Conservation (phyloP, 2,888 invertebrate genomes). For the Agonum fuliginosum region DNA sequence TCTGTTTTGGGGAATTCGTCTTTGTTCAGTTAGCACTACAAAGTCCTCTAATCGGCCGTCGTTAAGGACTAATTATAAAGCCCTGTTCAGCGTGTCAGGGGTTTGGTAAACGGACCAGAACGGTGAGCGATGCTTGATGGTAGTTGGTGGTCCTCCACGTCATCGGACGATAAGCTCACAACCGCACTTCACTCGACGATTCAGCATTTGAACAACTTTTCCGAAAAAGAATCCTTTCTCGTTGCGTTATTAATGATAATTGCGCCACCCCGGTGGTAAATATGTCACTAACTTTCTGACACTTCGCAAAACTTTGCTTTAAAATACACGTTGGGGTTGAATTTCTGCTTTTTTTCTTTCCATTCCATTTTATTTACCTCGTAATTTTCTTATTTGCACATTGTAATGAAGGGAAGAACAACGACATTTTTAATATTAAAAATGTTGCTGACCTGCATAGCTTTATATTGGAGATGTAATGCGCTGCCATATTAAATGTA, state of each 20-base stretch:
- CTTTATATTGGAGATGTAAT: background rate
- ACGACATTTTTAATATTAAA: background rate
- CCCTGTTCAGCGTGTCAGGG: conserved; percentile 28
- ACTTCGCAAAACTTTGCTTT: conserved; percentile 20
- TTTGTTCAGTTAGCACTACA: conserved; percentile 47
- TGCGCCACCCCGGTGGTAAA: conserved; percentile 19
- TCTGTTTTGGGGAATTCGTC: conserved; percentile 47
- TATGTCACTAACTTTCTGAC: conserved; percentile 38
- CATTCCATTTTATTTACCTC: background rate
- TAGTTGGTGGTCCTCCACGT: background rate
- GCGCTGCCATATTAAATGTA: conserved; percentile 7
- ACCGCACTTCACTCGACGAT: background rate
- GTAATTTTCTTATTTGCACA: conserved; percentile 32
- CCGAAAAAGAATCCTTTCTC: conserved; percentile 8
- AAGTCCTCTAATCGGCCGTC: conserved; percentile 49
- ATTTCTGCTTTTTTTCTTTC: background rate
- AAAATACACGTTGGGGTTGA: conserved; percentile 33
- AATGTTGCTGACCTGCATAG: background rate
- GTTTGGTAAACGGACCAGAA: conserved; percentile 32
- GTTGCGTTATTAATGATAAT: conserved; percentile 45
- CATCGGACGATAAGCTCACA: background rate
- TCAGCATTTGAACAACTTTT: conserved; percentile 9
- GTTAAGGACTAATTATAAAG: conserved; percentile 56
- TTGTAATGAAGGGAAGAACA: conserved; percentile 22
- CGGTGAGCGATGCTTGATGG: background rate